Base-by-base conservation (phyloP, 2,888 invertebrate species). In the Mesoligia furuncula region DNA sequence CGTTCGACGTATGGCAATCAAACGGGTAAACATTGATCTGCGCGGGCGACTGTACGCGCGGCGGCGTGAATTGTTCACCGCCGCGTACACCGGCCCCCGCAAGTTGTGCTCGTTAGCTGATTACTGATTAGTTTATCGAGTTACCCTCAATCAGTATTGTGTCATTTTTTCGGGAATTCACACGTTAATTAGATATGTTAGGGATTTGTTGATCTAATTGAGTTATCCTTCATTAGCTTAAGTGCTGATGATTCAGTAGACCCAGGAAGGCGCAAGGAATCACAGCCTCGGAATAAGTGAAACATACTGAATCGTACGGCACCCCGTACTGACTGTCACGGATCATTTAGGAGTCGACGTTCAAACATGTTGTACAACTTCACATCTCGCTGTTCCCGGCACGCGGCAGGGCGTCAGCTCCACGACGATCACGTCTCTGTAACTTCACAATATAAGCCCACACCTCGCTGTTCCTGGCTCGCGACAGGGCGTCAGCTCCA, bases 1-100 rank as follows among this genome's bases (percentile, higher is more conserved):
- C 85, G 87, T 89, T 89, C 89, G 87, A 88, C 84, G 89, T 87
- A 85, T 81, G 88, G 85, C 91, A 92, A 92, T 92, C 91, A 91
- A 84, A 85, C 74, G 81, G 78, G 90, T 85, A 87, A 88, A 89
- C 89, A 91, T 77, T 69, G 69, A 84, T 78, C 81, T 88, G 88
- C 87, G 89, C 86, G 84, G 80, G 84, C 85, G 88, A 75, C 87
- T 84, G 85, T 82, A 84, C 88, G 70, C 84, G 79, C 31, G 67
- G 76, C 57, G 77, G 80, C 71, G 77, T 69, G 70, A 78, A 74
- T 69, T 67, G 75, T 59, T 62, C 79, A 59, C 54, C 64, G 61
- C 80, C 57, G 71, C 27, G 83, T 88, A 83, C 84, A 77, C 74
- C 69, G 66, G 59, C 67, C 88, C 85, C 73, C 79, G 65, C 88